Evolutionary conservation across 2,797 vertebrate species (phyloP), one percentile per base, ranked within the genome.

Genomic region (Ctenopoma kingsleyae): DNA sequence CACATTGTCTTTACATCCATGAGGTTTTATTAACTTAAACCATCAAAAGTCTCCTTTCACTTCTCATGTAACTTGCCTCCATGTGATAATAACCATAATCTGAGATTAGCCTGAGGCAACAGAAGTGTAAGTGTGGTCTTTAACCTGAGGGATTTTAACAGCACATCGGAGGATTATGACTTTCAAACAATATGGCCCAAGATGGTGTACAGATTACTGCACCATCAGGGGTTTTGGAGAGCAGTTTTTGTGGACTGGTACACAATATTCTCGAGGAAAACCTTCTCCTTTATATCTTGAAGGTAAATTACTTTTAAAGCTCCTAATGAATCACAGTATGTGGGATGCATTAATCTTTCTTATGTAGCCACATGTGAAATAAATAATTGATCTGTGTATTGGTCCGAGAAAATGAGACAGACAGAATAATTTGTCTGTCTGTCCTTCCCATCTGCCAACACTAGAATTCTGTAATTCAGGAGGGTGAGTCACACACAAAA

Each of bases 331-430:
- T 81, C 80, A 80, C 84, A 83, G 83, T 83, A 82, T 83, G 78
- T 81, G 74, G 76, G 75, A 82, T 76, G 56, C 85, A 85, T 92
- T 89, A 88, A 81, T 68, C 76, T 61, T 69, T 47, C 40, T n/a
- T 52, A 56, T 64, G 67, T 77, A 72, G 67, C 78, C 66, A 79
- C 82, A 84, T 76, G 73, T 64, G 59, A 83, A 83, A 93, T 95
- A 80, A 94, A 95, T 95, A 93, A 95, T 94, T 94, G 81, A 95
- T 93, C 84, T 84, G 86, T 82, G 64, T 82, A 88, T 76, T 87
- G 80, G 84, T 62, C 87, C 75, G 80, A 90, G 78, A 87, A 84
- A 91, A 87, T 81, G 71, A 71, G 69, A 83, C 84, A 67, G 91
- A 94, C 92, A 91, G 81, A 91, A 87, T 85, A 68, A 89, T 89